Evolutionary conservation across 2,888 invertebrate species (phyloP).

Genomic region (Athalia circularis): DNA sequence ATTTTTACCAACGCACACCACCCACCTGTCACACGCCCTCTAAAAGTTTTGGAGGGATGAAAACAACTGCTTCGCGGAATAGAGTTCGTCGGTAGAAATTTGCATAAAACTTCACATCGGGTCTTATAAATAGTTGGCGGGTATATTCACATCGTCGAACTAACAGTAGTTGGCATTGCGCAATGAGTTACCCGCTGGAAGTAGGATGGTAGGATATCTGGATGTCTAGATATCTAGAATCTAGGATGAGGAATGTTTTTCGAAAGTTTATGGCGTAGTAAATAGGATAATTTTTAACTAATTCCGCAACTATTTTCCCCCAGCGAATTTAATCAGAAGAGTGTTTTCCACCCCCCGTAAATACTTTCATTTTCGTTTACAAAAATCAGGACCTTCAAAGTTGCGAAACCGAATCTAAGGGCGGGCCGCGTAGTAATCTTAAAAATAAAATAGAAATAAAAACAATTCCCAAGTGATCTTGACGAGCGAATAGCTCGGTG

Average conservation of each 20-base stretch:
- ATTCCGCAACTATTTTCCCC: too few relatives aligned
- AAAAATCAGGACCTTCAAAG: not conserved
- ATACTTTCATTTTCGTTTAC: not conserved
- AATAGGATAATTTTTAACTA: too few relatives aligned
- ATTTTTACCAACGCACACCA: too few relatives aligned
- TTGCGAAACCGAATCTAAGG: not conserved
- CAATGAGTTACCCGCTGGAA: too few relatives aligned
- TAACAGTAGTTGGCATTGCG: constrained; percentile 30
- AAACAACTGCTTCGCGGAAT: not conserved
- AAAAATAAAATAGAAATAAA: too few relatives aligned
- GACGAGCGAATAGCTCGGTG: not conserved
- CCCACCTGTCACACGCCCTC: too few relatives aligned
- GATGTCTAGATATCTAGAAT: too few relatives aligned
- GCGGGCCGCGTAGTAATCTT: too few relatives aligned
- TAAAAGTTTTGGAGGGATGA: not conserved
- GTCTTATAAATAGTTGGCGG: constrained; percentile 7
- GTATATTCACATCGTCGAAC: constrained; percentile 4
- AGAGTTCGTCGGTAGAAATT: constrained; percentile 21
- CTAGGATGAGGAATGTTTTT: too few relatives aligned
- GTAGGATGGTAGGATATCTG: too few relatives aligned
- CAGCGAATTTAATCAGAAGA: constrained; percentile 8
- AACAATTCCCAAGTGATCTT: too few relatives aligned
- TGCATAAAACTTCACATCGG: constrained; percentile 15
- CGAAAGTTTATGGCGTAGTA: too few relatives aligned
- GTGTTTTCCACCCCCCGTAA: constrained; percentile 12